These are phyloP conservation scores for Phoebastria nigripes DNA, from an alignment of 2,797 vertebrate species.

Conservation along the genomic window DNA sequence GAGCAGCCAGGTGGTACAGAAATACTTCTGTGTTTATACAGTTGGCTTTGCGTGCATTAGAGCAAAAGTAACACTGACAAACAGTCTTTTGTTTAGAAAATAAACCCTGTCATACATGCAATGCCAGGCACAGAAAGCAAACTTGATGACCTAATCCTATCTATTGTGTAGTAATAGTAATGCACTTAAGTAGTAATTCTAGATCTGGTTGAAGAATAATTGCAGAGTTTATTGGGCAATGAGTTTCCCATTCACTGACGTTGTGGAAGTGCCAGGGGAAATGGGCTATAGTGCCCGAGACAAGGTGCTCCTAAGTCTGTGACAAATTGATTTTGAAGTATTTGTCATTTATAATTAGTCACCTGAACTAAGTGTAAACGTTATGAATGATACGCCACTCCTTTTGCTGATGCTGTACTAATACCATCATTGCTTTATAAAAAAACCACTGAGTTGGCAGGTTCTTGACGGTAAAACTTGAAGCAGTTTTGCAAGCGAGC, in stretches of 20 bases:
- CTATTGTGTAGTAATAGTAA: slow-evolving; percentile 29
- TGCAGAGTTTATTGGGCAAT: neutral
- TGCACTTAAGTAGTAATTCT: slow-evolving; percentile 16
- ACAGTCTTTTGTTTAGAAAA: slow-evolving; percentile 54
- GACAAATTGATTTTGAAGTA: slow-evolving; percentile 16
- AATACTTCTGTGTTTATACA: neutral
- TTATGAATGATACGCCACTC: neutral
- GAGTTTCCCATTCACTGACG: neutral
- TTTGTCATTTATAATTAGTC: neutral
- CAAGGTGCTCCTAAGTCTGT: neutral
- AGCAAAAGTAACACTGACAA: slow-evolving; percentile 54
- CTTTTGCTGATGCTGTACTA: neutral
- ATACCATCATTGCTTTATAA: neutral
- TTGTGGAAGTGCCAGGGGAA: neutral
- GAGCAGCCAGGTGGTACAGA: neutral
- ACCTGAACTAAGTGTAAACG: neutral
- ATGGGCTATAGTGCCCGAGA: neutral
- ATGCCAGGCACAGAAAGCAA: neutral
- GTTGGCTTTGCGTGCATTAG: neutral
- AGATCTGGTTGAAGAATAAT: slow-evolving; percentile 19
- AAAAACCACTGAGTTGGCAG: neutral
- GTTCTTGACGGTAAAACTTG: neutral
- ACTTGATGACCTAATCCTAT: slow-evolving; percentile 44
- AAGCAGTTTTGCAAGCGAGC: neutral
- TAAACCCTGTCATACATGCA: slow-evolving; percentile 31